These are phyloP conservation scores for Carcina quercana DNA, from an alignment of 2,888 invertebrate species.

Conservation along the genomic window DNA sequence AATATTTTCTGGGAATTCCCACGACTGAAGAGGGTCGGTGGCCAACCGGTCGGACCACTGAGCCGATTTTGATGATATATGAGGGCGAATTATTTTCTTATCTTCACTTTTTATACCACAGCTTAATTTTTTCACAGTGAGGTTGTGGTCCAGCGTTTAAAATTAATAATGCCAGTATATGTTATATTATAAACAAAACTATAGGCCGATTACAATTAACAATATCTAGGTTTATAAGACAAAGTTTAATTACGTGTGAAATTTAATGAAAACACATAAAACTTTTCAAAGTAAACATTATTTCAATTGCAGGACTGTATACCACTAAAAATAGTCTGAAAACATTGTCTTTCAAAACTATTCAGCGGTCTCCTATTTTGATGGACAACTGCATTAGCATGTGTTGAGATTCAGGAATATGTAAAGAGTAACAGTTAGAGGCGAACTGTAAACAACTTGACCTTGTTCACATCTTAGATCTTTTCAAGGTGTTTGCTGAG, in stretches of 20 bases:
- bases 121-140: no score
- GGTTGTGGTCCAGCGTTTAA: no score
- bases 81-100: slow-evolving; percentile 72
- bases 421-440: slow-evolving; percentile 31
- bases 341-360: no score
- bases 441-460: slow-evolving; percentile 48
- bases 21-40: slow-evolving; percentile 62
- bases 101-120: slow-evolving; percentile 71
- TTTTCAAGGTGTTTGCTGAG: background rate
- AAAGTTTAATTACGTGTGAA: no score
- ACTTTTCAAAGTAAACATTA: no score
- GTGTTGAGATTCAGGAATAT: slow-evolving; percentile 47
- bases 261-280: no score
- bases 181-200: no score
- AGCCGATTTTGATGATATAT: slow-evolving; percentile 73
- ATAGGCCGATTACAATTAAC: no score
- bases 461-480: slow-evolving; percentile 46
- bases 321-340: no score
- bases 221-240: no score
- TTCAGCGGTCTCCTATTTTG: slow-evolving; percentile 15
- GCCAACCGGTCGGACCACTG: slow-evolving; percentile 56
- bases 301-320: no score
- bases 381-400: slow-evolving; percentile 45
- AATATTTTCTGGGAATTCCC: slow-evolving; percentile 57
- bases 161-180: no score